These are phyloP conservation scores for Progne subis DNA, from an alignment of 2,113 vertebrate genomes.

Conservation along the genomic window DNA sequence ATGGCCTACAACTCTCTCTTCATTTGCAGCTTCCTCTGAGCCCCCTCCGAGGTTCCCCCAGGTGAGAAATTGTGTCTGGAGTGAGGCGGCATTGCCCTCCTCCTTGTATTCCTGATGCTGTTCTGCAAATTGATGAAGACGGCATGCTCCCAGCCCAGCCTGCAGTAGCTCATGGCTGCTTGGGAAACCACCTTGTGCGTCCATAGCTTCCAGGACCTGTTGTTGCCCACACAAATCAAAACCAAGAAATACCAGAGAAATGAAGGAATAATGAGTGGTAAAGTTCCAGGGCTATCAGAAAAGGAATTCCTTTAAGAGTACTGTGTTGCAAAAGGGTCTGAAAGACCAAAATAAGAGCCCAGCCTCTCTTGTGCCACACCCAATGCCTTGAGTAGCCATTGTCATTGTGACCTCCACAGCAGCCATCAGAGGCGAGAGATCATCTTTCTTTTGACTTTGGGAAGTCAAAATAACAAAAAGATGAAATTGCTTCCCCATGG, in stretches of 20 bases:
- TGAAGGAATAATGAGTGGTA: background rate
- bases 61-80: background rate
- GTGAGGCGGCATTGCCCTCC: background rate
- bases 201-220: constrained; percentile 74
- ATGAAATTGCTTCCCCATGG: background rate
- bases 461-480: background rate
- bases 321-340: background rate
- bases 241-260: background rate
- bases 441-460: background rate
- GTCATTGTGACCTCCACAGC: background rate
- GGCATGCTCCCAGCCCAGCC: constrained; percentile 51
- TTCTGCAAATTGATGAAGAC: constrained; percentile 66
- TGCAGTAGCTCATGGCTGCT: constrained; percentile 21
- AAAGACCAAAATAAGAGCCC: background rate
- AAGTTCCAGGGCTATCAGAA: background rate
- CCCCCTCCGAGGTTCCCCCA: background rate
- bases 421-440: background rate
- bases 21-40: background rate
- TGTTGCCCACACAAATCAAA: constrained; percentile 69
- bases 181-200: constrained; percentile 58
- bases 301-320: background rate
- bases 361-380: background rate
- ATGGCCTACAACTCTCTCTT: background rate
- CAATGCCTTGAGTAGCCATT: background rate
- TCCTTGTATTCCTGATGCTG: background rate